Conservation (phyloP, 2,888 invertebrate genomes). For the Ophion ventricosus region DNA sequence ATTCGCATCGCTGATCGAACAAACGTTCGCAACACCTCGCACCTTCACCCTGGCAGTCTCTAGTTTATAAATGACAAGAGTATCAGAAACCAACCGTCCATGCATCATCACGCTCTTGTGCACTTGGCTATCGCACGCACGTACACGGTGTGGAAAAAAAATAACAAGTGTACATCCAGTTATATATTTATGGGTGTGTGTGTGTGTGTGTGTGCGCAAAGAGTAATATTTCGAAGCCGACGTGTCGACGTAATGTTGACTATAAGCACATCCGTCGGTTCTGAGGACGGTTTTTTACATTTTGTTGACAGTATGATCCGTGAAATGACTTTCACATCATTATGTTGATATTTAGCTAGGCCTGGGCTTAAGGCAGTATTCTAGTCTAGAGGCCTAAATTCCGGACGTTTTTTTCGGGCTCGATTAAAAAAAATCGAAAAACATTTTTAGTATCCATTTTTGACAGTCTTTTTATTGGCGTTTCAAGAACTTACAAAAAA, state of each 20-base stretch:
- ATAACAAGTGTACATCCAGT: constrained; percentile 6
- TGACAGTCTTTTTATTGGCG: too few relatives aligned
- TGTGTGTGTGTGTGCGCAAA: background rate
- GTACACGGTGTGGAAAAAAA: constrained; percentile 4
- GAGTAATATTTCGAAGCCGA: background rate
- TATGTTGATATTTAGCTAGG: too few relatives aligned
- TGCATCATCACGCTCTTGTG: constrained; percentile 50
- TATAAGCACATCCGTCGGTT: background rate
- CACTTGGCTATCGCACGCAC: constrained; percentile 26
- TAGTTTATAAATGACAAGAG: constrained; percentile 43
- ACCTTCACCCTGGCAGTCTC: background rate
- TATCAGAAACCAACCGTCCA: constrained; percentile 36
- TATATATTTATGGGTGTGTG: background rate
- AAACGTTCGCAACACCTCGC: constrained; percentile 43
- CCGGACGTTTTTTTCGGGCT: too few relatives aligned
- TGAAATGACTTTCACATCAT: background rate
- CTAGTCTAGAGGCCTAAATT: too few relatives aligned
- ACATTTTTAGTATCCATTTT: too few relatives aligned
- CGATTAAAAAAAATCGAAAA: too few relatives aligned
- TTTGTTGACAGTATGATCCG: background rate
- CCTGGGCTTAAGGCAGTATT: too few relatives aligned
- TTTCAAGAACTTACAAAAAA: too few relatives aligned
- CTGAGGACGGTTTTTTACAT: background rate
- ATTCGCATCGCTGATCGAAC: constrained; percentile 54
- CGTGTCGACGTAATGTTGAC: background rate